A percentile compares a stretch with the other conserved stretches of the same genome.
Conservation (phyloP, 2,797 vertebrate genomes). For the Artibeus jamaicensis region DNA sequence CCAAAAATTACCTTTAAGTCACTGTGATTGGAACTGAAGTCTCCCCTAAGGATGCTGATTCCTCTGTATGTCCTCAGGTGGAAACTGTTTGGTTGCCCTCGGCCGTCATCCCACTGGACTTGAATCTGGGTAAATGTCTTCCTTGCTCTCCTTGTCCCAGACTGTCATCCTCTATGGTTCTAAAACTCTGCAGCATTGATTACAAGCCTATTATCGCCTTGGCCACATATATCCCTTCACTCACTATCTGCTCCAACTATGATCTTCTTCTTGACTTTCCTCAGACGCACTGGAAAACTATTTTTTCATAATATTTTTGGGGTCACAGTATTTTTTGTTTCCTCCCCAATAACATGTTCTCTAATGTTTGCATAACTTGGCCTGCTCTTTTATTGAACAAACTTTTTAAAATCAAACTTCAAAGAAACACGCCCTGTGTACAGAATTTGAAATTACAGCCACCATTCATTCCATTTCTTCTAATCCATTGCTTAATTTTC, state of each 20-base stretch:
- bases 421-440: background rate
- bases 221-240: background rate
- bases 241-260: background rate
- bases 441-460: background rate
- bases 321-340: too few species aligned
- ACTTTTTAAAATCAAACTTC: background rate
- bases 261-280: background rate
- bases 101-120: background rate
- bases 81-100: background rate
- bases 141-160: background rate
- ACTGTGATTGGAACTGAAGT: background rate
- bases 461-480: background rate
- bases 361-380: background rate
- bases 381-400: background rate
- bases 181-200: background rate
- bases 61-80: background rate
- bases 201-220: background rate
- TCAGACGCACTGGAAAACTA: background rate
- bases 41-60: background rate
- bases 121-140: background rate
- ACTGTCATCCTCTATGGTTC: background rate
- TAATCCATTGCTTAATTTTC: background rate
- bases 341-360: background rate
- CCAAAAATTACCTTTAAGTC: background rate
- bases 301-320: background rate